Evolutionary conservation across 1,140 invertebrate species (phyloP), one percentile per base, ranked within the genome.

Genomic region (Atta texana): DNA sequence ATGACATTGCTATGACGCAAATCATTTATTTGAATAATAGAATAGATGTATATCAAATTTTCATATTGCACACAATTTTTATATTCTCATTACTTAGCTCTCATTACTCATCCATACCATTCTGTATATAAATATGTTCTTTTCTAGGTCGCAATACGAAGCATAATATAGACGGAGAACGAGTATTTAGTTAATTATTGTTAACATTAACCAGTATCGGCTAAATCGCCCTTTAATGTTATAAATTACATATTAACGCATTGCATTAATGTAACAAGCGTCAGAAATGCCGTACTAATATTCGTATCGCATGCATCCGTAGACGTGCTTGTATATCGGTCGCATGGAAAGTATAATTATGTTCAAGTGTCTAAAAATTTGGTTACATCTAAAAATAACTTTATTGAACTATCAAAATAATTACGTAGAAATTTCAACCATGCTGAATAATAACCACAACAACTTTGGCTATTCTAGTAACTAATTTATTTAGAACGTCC

Each of bases 261-360:
- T 74, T 24, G 69, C 69, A 63, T 84, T 75, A 84, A 84, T 75
- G 44, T 84, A 84, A 84, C 80, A 84, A 75, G 69, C 80, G 80
- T 84, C 44, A 63, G 55, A 75, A 75, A 51, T 69, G 39, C 49
- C 74, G 8, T 34, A n/a, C 34, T 57, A 57, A 84, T 63, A 57
- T 74, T 74, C 55, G 63, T 75, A 61, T 63, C 44, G 16, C 28
- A 66, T 53, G 49, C 8, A 7, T 85, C n/a, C 39, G 39, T 49
- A 74, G 55, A 71, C 53, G n/a, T 28, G 24, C 59, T 16, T 44
- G 18, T 49, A 28, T 28, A 31, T 12, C 39, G 39, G 39, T 44
- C 39, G 39, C 39, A 44, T 10, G 2, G 8, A 44, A 44, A 44
- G 39, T 12, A 44, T 3, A 10, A 44, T 44, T 44, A 0, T 12